Evolutionary conservation across 2,888 invertebrate species (phyloP).

Genomic region (Mellilla xanthometata): DNA sequence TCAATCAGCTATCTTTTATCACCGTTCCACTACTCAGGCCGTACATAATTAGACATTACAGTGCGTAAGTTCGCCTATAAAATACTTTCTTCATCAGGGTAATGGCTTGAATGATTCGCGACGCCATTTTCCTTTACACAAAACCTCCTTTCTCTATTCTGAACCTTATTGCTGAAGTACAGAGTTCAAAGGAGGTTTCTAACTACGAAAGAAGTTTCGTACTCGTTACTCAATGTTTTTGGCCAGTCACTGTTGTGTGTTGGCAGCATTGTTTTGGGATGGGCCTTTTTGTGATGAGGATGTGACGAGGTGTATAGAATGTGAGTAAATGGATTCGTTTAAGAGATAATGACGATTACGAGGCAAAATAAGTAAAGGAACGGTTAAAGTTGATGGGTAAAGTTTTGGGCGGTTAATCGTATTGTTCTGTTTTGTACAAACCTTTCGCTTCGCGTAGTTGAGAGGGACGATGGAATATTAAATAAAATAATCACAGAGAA

Average conservation of each 20-base stretch:
- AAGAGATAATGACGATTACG: conserved; percentile 22
- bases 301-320: conserved; percentile 30
- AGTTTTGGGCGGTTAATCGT: background rate
- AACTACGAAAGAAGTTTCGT: conserved; percentile 13
- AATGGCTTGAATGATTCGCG: conserved; percentile 53
- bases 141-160: conserved; percentile 14
- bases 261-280: conserved; percentile 34
- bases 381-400: background rate
- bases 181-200: conserved; percentile 12
- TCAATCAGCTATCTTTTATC: background rate
- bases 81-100: conserved; percentile 65
- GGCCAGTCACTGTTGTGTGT: conserved; percentile 45
- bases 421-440: background rate
- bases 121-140: conserved; percentile 26
- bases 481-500: no score
- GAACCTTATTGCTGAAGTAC: conserved; percentile 17
- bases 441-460: no score
- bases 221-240: conserved; percentile 43
- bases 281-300: conserved; percentile 32
- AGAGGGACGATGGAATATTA: no score
- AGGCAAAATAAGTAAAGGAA: conserved; percentile 9
- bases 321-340: conserved; percentile 15
- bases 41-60: conserved; percentile 31
- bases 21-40: conserved; percentile 5
- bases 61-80: conserved; percentile 38